Base-by-base conservation (phyloP, 2,113 vertebrate genomes). In the Toxostoma redivivum region DNA sequence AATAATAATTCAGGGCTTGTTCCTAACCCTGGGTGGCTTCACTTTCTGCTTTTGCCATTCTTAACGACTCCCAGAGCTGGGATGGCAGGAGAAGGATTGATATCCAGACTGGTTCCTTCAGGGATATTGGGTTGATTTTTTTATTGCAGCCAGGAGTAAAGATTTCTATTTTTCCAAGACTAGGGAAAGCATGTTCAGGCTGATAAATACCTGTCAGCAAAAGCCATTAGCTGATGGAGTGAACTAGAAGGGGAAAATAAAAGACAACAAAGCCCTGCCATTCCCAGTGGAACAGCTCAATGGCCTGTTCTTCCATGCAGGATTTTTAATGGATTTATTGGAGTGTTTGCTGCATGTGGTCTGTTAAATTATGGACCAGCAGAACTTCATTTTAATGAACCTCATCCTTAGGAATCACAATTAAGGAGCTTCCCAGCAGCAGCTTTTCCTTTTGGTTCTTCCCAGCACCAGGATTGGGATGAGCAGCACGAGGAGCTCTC, bases 131-230 rank as follows among this genome's bases (percentile, higher is more conserved):
- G 81, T 28, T 95, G 89, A 57, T 70, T 73, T 56, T 74, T 96
- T 96, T 69, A 92, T 80, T 94, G 81, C 42, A 94, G 91, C 57
- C 93, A 93, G 50, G 87, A 93, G 85, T 61, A 80, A 92, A 92
- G 96, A 62, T 35, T 80, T 91, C 45, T 88, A 6, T 88, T 95
- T 94, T 89, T 62, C 66, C 70, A 88, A 89, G 91, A 3, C 33
- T 19, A 57, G 35, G 84, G 78, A 57, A 89, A 94, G 78, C 87
- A 15, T 47, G 70, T 88, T 91, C 81, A 66, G 87, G 87, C 42
- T 94, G 94, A 96, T 94, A 95, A 96, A 95, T 94, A 73, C 10
- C 91, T 83, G 92, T 77, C 95, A 96, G 93, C 93, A 93, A 62
- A 81, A 94, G 2, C 93, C 87, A 96, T 93, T 77, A 94, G 87